Evolutionary conservation across 2,888 invertebrate species (phyloP).

Genomic region (Hydrotaea cyrtoneurina): DNA sequence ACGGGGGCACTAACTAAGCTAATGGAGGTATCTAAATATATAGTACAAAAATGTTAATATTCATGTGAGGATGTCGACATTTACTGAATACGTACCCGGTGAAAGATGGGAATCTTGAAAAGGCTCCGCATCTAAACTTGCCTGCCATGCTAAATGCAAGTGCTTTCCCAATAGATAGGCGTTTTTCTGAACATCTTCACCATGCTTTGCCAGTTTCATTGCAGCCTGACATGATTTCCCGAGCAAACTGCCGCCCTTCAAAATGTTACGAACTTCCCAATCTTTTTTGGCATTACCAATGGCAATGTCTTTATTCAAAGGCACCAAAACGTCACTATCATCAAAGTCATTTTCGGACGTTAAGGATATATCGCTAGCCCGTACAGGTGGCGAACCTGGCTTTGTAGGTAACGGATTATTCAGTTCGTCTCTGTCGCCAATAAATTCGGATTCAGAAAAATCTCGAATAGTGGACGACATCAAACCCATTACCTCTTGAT

Average conservation of each 20-base stretch:
- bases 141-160: conserved; percentile 94
- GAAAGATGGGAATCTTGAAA: conserved; percentile 81
- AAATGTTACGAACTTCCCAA: conserved; percentile 89
- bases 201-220: conserved; percentile 90
- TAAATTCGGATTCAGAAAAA: conserved; percentile 93
- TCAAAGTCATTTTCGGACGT: conserved; percentile 71
- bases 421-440: conserved; percentile 90
- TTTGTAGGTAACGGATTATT: conserved; percentile 90
- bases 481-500: conserved; percentile 91
- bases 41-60: neutral
- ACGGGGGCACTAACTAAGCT: conserved; percentile 90
- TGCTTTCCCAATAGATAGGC: conserved; percentile 95
- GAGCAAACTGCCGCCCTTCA: conserved; percentile 87
- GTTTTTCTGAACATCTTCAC: conserved; percentile 86
- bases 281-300: conserved; percentile 86
- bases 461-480: conserved; percentile 94
- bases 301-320: conserved; percentile 82
- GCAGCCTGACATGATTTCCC: conserved; percentile 92
- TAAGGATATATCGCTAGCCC: conserved; percentile 62
- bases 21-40: conserved; percentile 72
- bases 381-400: conserved; percentile 80
- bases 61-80: neutral
- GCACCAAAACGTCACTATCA: conserved; percentile 80
- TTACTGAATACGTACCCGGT: conserved; percentile 58
- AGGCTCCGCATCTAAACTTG: conserved; percentile 87